Conservation (phyloP, 2,888 invertebrate species). For the Aproaerema taeniolella region DNA sequence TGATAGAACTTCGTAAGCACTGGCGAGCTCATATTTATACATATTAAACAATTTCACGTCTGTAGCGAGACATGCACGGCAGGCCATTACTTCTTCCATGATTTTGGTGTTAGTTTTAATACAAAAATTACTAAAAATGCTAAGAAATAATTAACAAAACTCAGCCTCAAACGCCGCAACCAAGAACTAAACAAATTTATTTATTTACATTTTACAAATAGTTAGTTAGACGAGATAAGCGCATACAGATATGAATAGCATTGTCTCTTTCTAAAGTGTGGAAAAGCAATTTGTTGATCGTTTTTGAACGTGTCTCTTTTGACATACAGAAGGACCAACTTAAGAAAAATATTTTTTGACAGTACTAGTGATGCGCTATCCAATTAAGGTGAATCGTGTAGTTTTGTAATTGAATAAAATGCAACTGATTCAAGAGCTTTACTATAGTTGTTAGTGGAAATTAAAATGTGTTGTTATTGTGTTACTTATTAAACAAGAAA, state of each 20-base stretch:
- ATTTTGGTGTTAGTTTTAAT: constrained; percentile 15
- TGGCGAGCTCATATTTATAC: constrained; percentile 33
- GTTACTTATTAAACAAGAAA: no score
- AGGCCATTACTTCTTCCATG: constrained; percentile 40
- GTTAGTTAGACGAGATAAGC: not conserved
- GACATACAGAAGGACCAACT: not conserved
- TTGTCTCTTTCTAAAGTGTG: not conserved
- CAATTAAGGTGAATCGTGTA: no score
- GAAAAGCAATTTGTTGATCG: not conserved
- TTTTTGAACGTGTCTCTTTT: not conserved
- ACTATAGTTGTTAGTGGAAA: no score
- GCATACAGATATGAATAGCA: not conserved
- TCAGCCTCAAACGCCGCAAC: not conserved
- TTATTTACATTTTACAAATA: not conserved
- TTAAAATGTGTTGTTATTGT: no score
- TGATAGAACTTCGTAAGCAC: constrained; percentile 40
- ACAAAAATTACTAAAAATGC: constrained; percentile 6
- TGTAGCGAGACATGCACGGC: constrained; percentile 49
- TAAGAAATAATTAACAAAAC: no score
- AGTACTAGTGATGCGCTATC: not conserved
- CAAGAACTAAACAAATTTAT: not conserved
- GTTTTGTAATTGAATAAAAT: no score
- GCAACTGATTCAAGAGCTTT: no score
- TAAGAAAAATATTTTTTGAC: not conserved
- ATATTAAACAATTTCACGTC: constrained; percentile 47